Base-by-base conservation (phyloP, 1,140 invertebrate genomes). In the Druon quercuslanigerum region DNA sequence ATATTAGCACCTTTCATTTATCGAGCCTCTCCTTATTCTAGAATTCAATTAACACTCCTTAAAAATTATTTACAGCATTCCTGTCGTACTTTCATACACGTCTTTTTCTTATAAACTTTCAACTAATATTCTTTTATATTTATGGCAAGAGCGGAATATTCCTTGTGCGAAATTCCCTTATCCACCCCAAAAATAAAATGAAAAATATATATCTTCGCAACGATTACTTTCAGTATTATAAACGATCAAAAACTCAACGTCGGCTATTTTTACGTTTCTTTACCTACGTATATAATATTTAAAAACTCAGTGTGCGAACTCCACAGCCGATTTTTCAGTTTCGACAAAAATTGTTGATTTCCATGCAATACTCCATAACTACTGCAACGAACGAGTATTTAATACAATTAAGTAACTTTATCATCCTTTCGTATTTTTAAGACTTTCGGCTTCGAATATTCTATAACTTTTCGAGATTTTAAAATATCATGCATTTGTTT, bases 61-160 rank as follows among this genome's bases (percentile, higher is more conserved):
- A 66, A 33, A 66, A 14, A 75, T 77, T 83, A 83, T 84, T 52
- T 83, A 83, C 75, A 83, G 76, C 50, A 40, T 51, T 78, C 46
- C 74, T 50, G 54, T 71, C 17, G 52, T 71, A 46, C 51, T 75
- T 19, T 75, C 40, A 51, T 60, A 20, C 25, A 60, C 13, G 16
- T 51, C 40, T 56, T 54, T 72, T 75, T 56, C 14, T n/a, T 71
- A 70, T 71, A 50, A 77, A 72, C 13, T 51, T 74, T 71, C 72
- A 66, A 33, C 50, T 77, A 77, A 72, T 25, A 70, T 17, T 57
- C 66, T 76, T 72, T 50, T 51, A 16, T 51, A 72, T 70, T 83
- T 81, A 84, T 86, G 77, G 84, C 82, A 86, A 84, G 46, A 80
- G 75, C 57, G 78, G 20, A 82, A 84, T 85, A 80, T 84, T 79